Base-by-base conservation (phyloP, 2,797 vertebrate genomes). In the Oreonectes daqikongensis region DNA sequence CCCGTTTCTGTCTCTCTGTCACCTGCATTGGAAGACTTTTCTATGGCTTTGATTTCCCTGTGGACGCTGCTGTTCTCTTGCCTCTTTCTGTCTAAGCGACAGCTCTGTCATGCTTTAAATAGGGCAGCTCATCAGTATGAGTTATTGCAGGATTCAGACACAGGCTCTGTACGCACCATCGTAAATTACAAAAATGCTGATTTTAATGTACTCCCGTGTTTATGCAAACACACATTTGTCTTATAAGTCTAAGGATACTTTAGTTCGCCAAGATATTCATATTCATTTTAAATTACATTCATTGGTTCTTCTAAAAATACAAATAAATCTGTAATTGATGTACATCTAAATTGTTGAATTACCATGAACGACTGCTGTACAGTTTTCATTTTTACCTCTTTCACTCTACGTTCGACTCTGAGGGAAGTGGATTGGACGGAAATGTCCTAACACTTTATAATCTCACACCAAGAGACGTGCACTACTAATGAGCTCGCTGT, bases 41-140 rank as follows among this genome's bases (percentile, higher is more conserved):
- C 69, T 81, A 72, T 82, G 69, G 61, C 46, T 67, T 59, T 84
- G 68, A 84, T 84, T 84, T 84, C 83, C 80, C 80, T 72, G 44
- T 38, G 72, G 83, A 78, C 30, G 18, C 61, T 57, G n/a, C 50
- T 61, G 20, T 68, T 32, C 71, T 69, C 60, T 57, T 40, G 57
- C 68, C 18, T 68, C 55, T 66, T 59, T 75, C 42, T 79, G 57
- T 81, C 55, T 73, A 75, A 78, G 74, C 72, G 63, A 57, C 64
- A 59, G 63, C 74, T 53, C 82, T 65, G 53, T 79, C 80, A 79
- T 46, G 55, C 52, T 77, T 68, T 70, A 70, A 75, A 60, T 75
- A 75, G 73, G 64, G 64, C 73, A 67, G 63, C 52, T 32, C 64
- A 32, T 46, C 4, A 68, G 52, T 53, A 3, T 24, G n/a, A 52